Base-by-base conservation (phyloP, 2,888 invertebrate genomes). In the Eurytoma californica region DNA sequence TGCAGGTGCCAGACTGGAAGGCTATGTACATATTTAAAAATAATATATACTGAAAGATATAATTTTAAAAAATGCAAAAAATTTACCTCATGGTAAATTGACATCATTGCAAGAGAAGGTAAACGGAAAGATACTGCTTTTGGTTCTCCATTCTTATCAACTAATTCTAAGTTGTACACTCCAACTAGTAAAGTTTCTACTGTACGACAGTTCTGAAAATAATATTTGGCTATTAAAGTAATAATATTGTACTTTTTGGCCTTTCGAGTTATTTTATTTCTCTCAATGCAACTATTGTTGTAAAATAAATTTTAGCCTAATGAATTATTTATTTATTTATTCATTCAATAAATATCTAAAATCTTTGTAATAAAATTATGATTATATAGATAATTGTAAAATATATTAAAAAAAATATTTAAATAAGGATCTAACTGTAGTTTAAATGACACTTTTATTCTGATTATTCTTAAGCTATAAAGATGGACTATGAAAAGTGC, bases 51-150 rank as follows among this genome's bases (percentile, higher is more conserved):
- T n/a, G 47, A 20, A 18, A 2, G 3, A 65, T 30, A 49, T 55
- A n/a, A 39, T 28, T 9, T 16, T 95, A 90, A 24, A 20, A 70
- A 1, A 55, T 53, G 30, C 9, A 18, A 57, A 58, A 60, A 65
- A 65, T 84, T 86, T 88, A 94, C 95, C 92, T 98, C 98, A 91
- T 98, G 98, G 91, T 97, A 98, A 86, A 98, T 95, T 61, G 98
- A 98, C 80, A 96, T 94, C 90, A 96, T 96, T 30, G 97, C 96
- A 87, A 98, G 92, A 47, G 97, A 96, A 72, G 98, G 98, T 89
- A 98, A 93, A 85, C 97, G 94, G 90, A 97, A 97, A 70, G 96
- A 95, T 80, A 96, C 93, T 68, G 95, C 94, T 91, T 94, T 96
- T 68, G 97, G 95, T 89, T 96, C 95, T 28, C 97, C 96, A 91